Percentiles rank a stretch among this genome's conserved stretches.
Evolutionary conservation across 2,888 invertebrate species (phyloP).

Genomic region (Bibio marci): DNA sequence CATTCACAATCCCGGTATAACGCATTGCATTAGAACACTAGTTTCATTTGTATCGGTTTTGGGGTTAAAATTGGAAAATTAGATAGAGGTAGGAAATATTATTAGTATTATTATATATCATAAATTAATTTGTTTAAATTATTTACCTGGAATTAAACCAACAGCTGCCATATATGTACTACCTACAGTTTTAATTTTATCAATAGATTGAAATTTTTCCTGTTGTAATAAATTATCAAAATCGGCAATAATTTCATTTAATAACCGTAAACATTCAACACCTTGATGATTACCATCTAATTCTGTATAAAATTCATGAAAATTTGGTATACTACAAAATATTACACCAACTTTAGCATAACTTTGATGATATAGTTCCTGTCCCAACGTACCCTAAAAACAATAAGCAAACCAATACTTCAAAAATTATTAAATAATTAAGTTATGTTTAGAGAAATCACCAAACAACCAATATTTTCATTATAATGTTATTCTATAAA

Average conservation of each 20-base stretch:
- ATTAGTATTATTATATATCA: too few species aligned
- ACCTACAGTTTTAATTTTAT: constrained; percentile 87
- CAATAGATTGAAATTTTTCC: constrained; percentile 70
- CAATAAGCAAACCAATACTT: constrained; percentile 18
- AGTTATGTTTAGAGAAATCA: background rate
- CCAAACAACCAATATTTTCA: background rate
- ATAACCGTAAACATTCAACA: constrained; percentile 68
- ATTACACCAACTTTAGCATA: constrained; percentile 81
- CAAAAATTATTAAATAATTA: constrained; percentile 19
- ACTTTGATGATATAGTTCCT: constrained; percentile 87
- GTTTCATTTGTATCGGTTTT: too few species aligned
- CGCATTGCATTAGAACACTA: too few species aligned
- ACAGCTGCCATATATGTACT: constrained; percentile 89
- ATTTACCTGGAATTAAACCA: constrained; percentile 67
- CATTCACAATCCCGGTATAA: too few species aligned
- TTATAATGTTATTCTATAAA: too few species aligned
- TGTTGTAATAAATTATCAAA: constrained; percentile 68
- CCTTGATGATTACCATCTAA: constrained; percentile 85
- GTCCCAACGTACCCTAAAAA: constrained; percentile 38
- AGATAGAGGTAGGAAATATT: too few species aligned
- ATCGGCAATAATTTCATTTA: constrained; percentile 86
- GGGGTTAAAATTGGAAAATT: too few species aligned
- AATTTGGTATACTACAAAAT: constrained; percentile 86
- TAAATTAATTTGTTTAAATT: constrained; percentile 26
- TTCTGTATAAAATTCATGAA: constrained; percentile 87